Evolutionary conservation across 2,797 vertebrate species (phyloP).

Genomic region (Mormyrops boulengeri): DNA sequence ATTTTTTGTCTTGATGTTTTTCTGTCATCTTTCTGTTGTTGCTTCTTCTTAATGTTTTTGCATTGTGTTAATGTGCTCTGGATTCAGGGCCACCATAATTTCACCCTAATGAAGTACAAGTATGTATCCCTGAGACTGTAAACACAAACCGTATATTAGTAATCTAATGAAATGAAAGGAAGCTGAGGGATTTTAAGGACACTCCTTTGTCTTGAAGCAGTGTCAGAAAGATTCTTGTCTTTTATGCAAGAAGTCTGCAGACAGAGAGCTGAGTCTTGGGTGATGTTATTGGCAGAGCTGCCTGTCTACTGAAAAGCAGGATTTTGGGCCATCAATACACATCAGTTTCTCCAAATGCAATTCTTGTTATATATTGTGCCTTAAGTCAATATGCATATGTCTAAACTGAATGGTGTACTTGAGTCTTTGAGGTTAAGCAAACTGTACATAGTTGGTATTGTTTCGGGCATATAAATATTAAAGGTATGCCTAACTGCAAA

Average conservation of each 20-base stretch:
- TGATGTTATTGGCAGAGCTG: background rate
- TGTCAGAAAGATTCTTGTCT: background rate
- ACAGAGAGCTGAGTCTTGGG: background rate
- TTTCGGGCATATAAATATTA: background rate
- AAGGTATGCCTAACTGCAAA: background rate
- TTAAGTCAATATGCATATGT: background rate
- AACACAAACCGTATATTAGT: background rate
- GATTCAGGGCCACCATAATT: background rate
- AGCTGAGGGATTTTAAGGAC: background rate
- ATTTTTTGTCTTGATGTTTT: background rate
- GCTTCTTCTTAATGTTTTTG: background rate
- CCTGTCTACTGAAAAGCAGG: background rate
- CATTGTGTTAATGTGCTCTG: background rate
- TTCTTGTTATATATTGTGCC: background rate
- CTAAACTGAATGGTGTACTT: background rate
- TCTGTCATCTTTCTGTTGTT: background rate
- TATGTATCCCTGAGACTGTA: background rate
- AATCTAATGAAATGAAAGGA: background rate
- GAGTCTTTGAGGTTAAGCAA: background rate
- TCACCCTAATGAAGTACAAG: background rate
- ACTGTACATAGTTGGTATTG: background rate
- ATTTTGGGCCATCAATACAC: background rate
- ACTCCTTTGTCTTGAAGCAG: constrained; percentile 3
- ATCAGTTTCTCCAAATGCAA: background rate
- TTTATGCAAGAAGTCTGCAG: background rate